Conservation (phyloP, 2,888 invertebrate genomes). For the Platycnemis pennipes region DNA sequence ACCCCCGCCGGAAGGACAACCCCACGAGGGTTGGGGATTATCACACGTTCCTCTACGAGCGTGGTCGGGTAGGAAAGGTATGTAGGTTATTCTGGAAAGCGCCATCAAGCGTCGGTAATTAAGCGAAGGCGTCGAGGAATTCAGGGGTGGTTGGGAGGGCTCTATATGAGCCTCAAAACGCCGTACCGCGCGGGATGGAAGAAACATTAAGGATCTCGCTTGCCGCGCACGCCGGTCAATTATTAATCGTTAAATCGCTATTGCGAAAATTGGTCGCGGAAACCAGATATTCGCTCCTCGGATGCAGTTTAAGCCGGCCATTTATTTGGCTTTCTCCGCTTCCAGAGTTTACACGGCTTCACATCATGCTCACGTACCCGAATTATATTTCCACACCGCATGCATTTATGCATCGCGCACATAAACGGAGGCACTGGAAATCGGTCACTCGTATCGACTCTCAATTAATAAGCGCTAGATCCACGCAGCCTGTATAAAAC, state of each 20-base stretch:
- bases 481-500: too few species aligned
- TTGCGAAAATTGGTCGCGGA: not conserved
- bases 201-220: not conserved
- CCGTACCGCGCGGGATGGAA: not conserved
- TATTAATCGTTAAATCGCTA: not conserved
- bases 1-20: not conserved
- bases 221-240: not conserved
- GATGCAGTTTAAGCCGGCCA: too few species aligned
- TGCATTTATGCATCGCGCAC: too few species aligned
- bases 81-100: not conserved
- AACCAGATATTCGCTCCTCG: not conserved
- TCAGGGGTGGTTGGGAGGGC: too few species aligned
- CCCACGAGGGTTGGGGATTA: not conserved
- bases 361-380: too few species aligned
- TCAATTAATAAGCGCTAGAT: too few species aligned
- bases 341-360: too few species aligned
- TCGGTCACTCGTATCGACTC: too few species aligned
- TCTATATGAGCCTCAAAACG: not conserved
- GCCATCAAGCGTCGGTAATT: constrained; percentile 1
- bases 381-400: too few species aligned
- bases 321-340: too few species aligned
- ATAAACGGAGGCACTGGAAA: too few species aligned
- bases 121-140: not conserved
- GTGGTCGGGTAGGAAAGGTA: not conserved
- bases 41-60: not conserved